These are phyloP conservation scores for Hirtodrosophila confusa DNA, from an alignment of 2,888 invertebrate genomes.

Conservation along the genomic window DNA sequence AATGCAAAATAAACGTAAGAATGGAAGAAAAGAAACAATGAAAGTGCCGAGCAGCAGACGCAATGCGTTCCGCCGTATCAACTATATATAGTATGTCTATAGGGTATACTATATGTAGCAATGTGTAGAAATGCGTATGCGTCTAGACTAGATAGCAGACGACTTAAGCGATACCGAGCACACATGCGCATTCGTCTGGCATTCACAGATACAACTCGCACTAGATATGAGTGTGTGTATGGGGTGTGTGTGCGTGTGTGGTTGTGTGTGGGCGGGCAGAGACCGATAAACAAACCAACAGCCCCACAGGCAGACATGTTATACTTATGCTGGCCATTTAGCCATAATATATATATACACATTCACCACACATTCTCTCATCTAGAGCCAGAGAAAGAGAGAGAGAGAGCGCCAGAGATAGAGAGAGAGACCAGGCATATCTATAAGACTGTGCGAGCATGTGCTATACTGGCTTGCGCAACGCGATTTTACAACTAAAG, in stretches of 20 bases:
- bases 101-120: constrained; percentile 17
- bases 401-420: constrained; percentile 8
- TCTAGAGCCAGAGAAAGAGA: constrained; percentile 16
- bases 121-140: constrained; percentile 44
- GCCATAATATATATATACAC: constrained; percentile 28
- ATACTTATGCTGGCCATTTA: constrained; percentile 57
- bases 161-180: constrained; percentile 75
- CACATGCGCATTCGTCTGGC: constrained; percentile 70
- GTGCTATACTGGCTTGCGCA: no score
- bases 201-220: constrained; percentile 24
- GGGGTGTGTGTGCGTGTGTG: neutral
- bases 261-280: constrained; percentile 46
- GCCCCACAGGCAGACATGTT: constrained; percentile 51
- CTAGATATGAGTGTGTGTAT: neutral
- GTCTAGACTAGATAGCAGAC: constrained; percentile 83
- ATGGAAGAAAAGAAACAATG: constrained; percentile 44
- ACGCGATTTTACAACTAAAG: neutral
- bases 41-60: constrained; percentile 31
- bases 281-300: constrained; percentile 53
- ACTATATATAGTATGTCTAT: constrained; percentile 5
- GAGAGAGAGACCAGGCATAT: no score
- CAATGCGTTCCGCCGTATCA: constrained; percentile 39
- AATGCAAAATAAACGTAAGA: constrained; percentile 26
- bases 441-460: no score
- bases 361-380: neutral